Conservation (phyloP, 2,113 vertebrate genomes). For the Brienomyrus longianalis region DNA sequence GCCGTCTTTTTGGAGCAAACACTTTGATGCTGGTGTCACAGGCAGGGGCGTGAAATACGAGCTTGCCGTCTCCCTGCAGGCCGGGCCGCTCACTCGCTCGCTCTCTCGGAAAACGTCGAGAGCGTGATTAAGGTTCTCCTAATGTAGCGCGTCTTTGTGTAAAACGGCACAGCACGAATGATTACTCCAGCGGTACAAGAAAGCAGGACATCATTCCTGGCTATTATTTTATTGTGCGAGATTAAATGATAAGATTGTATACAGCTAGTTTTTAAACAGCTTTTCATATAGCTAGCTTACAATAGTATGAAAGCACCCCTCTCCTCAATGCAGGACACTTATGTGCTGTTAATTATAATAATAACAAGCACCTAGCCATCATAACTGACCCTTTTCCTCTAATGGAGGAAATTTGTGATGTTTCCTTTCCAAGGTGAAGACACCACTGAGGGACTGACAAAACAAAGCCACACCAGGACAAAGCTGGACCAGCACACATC, state of each 20-base stretch:
- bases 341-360: not conserved
- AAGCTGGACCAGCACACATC: not conserved
- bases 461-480: not conserved
- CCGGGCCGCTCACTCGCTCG: not conserved
- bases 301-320: not conserved
- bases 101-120: not conserved
- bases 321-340: not conserved
- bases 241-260: not conserved
- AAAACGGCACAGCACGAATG: not conserved
- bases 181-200: not conserved
- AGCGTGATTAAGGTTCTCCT: not conserved
- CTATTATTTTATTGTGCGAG: not conserved
- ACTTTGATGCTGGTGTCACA: slow-evolving; percentile 9
- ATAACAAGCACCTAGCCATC: not conserved
- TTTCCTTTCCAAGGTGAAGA: not conserved
- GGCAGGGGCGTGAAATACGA: not conserved
- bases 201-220: not conserved
- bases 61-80: not conserved
- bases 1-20: slow-evolving; percentile 23
- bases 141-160: not conserved
- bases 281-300: not conserved
- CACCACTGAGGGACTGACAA: not conserved
- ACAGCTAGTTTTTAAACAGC: not conserved
- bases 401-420: not conserved
- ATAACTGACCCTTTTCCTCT: not conserved